Evolutionary conservation across 2,888 invertebrate species (phyloP).

Genomic region (Scaptomyza polygonia): DNA sequence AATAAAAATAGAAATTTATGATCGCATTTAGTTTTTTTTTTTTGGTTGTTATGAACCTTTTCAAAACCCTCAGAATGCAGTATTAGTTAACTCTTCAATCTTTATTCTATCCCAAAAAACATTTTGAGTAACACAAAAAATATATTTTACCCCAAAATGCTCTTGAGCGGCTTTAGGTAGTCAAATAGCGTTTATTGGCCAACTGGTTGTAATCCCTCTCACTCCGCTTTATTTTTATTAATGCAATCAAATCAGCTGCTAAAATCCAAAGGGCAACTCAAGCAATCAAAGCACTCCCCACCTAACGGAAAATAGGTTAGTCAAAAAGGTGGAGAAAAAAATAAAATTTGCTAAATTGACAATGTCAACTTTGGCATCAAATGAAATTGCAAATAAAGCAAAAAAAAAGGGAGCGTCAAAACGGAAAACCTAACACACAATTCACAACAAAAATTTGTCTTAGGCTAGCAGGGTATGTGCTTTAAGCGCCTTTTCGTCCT

Average conservation of each 20-base stretch:
- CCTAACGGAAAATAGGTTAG: slow-evolving; percentile 61
- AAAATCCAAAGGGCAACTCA: slow-evolving; percentile 45
- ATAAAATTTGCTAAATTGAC: slow-evolving; percentile 67
- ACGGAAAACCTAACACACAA: slow-evolving; percentile 60
- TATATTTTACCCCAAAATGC: neutral
- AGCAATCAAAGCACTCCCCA: slow-evolving; percentile 63
- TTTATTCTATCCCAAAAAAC: neutral
- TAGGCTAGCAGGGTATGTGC: slow-evolving; percentile 48
- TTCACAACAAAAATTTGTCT: slow-evolving; percentile 23
- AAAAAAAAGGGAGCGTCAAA: slow-evolving; percentile 39
- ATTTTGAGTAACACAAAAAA: neutral
- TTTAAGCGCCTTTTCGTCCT: slow-evolving; percentile 38
- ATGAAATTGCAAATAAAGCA: slow-evolving; percentile 66
- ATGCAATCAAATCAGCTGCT: slow-evolving; percentile 46
- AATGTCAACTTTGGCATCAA: slow-evolving; percentile 72
- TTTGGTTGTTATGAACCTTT: too few species aligned
- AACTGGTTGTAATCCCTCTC: slow-evolving; percentile 17
- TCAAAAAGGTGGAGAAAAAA: slow-evolving; percentile 2
- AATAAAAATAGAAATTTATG: too few species aligned
- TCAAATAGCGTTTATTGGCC: slow-evolving; percentile 8
- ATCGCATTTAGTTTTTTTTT: too few species aligned
- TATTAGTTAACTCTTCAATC: neutral
- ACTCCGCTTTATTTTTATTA: slow-evolving; percentile 3
- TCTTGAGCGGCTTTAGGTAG: slow-evolving; percentile 1
- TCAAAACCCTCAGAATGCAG: too few species aligned